Percentiles rank a stretch among this genome's conserved stretches.
These are phyloP conservation scores for Gasterosteus aculeatus DNA, from an alignment of 2,113 vertebrate species.

Conservation along the genomic window DNA sequence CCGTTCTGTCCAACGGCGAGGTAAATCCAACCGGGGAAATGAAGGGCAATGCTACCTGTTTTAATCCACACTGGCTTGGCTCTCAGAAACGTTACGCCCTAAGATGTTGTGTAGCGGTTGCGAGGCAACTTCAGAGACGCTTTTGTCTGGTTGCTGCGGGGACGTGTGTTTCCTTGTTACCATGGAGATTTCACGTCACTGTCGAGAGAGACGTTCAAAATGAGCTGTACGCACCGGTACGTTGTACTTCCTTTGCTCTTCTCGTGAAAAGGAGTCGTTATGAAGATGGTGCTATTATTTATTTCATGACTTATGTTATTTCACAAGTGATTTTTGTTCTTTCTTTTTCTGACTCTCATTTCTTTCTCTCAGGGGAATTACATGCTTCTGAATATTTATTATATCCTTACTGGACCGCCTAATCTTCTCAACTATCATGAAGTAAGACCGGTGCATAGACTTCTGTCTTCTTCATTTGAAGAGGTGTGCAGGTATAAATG, in stretches of 20 bases:
- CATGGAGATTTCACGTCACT: conserved; percentile 36
- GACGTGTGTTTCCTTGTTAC: conserved; percentile 47
- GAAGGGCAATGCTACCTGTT: neutral
- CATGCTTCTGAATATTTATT: neutral
- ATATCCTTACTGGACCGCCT: neutral
- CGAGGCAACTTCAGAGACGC: conserved; percentile 68
- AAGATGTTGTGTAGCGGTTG: conserved; percentile 51
- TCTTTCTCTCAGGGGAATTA: neutral
- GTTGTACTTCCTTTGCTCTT: neutral
- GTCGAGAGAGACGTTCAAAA: neutral
- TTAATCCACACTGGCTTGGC: neutral
- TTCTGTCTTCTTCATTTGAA: neutral
- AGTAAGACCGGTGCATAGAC: neutral
- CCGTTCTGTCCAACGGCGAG: too few relatives aligned
- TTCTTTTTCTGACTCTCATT: neutral
- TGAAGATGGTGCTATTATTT: neutral
- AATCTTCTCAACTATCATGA: conserved; percentile 7
- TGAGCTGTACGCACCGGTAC: neutral
- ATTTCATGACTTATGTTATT: neutral
- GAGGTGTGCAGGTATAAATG: conserved; percentile 3
- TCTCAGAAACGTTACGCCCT: conserved; percentile 12
- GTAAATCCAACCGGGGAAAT: neutral
- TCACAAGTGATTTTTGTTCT: neutral
- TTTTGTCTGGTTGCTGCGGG: conserved; percentile 57
- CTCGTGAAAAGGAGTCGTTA: neutral